Evolutionary conservation across 2,797 vertebrate species (phyloP).

Genomic region (Mormyrus proboscirostris): DNA sequence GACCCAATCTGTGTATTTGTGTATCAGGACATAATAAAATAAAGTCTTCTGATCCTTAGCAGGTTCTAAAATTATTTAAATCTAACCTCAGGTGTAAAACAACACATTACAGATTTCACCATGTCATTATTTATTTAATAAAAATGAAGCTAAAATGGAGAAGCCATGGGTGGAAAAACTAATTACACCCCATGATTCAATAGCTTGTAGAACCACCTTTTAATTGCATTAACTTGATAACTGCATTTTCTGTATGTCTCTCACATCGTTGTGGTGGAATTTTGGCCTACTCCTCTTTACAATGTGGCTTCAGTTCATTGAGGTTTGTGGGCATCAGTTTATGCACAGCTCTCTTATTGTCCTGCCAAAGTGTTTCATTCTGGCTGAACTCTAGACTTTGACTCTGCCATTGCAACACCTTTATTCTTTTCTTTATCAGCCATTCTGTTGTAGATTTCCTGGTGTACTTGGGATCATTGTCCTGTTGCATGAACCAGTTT

Average conservation of each 20-base stretch:
- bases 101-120: too few species aligned
- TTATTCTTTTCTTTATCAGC: neutral
- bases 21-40: too few species aligned
- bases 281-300: neutral
- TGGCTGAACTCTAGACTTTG: neutral
- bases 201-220: neutral
- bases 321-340: neutral
- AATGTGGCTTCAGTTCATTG: neutral
- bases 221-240: neutral
- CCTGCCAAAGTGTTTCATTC: neutral
- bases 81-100: too few species aligned
- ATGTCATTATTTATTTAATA: neutral
- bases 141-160: too few species aligned
- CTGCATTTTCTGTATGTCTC: neutral
- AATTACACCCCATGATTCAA: too few species aligned
- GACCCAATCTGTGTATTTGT: neutral
- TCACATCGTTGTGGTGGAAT: neutral
- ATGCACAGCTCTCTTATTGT: neutral
- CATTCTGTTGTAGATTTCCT: neutral
- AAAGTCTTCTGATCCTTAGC: too few species aligned
- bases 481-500: neutral
- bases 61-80: too few species aligned
- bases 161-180: too few species aligned
- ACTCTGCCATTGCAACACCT: neutral
- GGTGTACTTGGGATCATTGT: neutral